A percentile compares a stretch with the other conserved stretches of the same genome.
Conservation (phyloP, 92 coral and sea anemone species). For the Epizoanthus ramosus region DNA sequence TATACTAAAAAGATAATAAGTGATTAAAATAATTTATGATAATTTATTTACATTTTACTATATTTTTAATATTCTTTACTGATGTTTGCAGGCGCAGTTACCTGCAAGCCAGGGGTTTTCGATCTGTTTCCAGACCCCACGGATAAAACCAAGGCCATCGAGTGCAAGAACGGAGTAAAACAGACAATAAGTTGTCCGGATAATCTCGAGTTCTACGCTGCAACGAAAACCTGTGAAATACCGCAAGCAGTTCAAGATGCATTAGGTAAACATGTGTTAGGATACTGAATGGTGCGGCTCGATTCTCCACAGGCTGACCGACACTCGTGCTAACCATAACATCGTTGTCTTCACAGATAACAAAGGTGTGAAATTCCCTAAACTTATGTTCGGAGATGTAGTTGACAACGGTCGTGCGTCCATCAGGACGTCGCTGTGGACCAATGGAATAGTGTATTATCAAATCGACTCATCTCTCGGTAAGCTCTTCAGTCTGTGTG, state of each 20-base stretch:
- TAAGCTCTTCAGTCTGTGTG: not conserved
- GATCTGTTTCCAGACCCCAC: not conserved
- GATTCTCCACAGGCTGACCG: not conserved
- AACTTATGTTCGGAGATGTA: constrained; percentile 1
- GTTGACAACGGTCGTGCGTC: not conserved
- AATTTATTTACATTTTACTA: too few species aligned
- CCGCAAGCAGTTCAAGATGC: constrained; percentile 13
- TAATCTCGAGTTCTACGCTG: constrained; percentile 3
- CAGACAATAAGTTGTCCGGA: constrained; percentile 3
- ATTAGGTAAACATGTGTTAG: not conserved
- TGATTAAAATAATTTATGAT: too few species aligned
- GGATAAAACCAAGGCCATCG: not conserved
- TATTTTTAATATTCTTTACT: too few species aligned
- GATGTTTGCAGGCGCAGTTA: too few species aligned
- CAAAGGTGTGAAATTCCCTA: not conserved
- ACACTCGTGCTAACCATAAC: too few species aligned
- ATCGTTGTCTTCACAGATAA: constrained; percentile 1
- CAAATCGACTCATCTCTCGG: constrained; percentile 6
- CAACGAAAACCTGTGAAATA: constrained; percentile 13
- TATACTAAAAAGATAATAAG: too few species aligned
- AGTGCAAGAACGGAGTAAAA: not conserved
- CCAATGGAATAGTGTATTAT: constrained; percentile 6
- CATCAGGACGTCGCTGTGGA: not conserved
- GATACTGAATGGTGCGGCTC: not conserved
- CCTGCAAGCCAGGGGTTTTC: too few species aligned